Conservation (phyloP, 2,888 invertebrate species). For the Frankliniella fusca region DNA sequence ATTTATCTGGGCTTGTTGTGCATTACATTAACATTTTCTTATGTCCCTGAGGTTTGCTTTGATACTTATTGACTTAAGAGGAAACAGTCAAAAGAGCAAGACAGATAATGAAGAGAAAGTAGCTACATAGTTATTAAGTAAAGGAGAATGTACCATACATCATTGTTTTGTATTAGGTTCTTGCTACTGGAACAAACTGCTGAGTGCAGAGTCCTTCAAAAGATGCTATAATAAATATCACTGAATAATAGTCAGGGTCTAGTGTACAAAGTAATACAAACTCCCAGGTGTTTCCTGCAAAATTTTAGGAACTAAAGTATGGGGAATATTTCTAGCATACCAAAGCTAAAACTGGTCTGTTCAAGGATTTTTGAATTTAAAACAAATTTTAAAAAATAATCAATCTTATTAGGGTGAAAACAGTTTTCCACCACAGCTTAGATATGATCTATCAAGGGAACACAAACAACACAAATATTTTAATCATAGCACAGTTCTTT, state of each 20-base stretch:
- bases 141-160: background rate
- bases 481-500: background rate
- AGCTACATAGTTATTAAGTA: background rate
- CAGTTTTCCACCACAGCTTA: background rate
- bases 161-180: background rate
- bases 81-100: background rate
- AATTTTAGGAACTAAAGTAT: background rate
- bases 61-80: background rate
- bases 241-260: background rate
- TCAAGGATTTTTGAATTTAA: background rate
- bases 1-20: too few relatives aligned
- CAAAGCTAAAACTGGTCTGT: background rate
- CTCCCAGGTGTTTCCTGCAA: background rate
- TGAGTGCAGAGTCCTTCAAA: background rate
- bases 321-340: background rate
- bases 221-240: background rate
- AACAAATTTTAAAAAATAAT: background rate
- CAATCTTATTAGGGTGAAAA: background rate
- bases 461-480: background rate
- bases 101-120: conserved; percentile 15
- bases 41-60: conserved; percentile 7
- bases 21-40: background rate
- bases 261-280: background rate
- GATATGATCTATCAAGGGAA: background rate
- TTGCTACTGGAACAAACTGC: background rate